A percentile compares a stretch with the other conserved stretches of the same genome.
Conservation (phyloP, 2,113 vertebrate genomes). For the Apistogramma diplotaenia region DNA sequence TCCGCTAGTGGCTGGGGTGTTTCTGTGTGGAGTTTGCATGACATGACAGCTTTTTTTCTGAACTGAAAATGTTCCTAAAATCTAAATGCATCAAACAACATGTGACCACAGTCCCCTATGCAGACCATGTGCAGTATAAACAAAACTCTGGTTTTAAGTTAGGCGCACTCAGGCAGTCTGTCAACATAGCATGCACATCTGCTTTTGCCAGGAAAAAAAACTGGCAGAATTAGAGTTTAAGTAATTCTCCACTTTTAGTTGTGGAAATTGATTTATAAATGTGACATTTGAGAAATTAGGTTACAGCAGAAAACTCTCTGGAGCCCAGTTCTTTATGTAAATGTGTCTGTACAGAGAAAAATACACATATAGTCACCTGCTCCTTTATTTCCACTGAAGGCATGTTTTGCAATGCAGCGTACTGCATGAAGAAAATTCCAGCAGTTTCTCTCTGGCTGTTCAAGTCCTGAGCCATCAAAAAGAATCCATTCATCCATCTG, state of each 20-base stretch:
- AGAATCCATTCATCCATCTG: too few relatives aligned
- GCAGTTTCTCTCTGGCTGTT: neutral
- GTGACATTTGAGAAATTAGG: neutral
- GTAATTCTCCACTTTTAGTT: neutral
- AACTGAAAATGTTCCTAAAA: neutral
- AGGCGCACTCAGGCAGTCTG: neutral
- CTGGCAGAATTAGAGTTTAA: neutral
- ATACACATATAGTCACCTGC: neutral
- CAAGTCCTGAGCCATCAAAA: neutral
- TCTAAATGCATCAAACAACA: neutral
- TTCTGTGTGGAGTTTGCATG: too few relatives aligned
- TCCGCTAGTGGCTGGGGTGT: too few relatives aligned
- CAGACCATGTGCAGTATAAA: neutral
- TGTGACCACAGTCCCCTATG: neutral
- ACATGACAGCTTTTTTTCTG: too few relatives aligned
- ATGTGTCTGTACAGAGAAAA: neutral
- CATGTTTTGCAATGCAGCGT: neutral
- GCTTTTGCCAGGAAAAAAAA: neutral
- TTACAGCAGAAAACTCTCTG: neutral
- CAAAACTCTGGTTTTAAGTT: neutral
- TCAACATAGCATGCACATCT: neutral
- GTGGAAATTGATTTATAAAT: neutral
- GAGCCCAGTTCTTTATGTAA: neutral
- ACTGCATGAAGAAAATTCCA: neutral
- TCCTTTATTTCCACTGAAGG: neutral